These are phyloP conservation scores for Trissoscelio sp. DNA, from an alignment of 2,888 invertebrate species.

Conservation along the genomic window DNA sequence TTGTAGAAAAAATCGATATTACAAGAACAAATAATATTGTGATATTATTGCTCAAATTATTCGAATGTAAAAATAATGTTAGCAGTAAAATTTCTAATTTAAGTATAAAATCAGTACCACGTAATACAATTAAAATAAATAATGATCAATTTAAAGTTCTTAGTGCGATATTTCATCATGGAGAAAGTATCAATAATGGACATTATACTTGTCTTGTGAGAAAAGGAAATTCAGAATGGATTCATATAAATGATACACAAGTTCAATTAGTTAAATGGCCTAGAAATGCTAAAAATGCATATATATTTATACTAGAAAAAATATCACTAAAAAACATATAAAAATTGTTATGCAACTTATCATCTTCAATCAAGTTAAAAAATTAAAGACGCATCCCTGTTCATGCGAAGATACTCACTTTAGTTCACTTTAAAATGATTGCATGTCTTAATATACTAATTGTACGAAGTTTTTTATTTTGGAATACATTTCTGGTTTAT, in stretches of 20 bases:
- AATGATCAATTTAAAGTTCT: background rate
- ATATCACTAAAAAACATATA: no score
- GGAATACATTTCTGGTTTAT: no score
- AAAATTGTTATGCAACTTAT: no score
- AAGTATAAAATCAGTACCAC: background rate
- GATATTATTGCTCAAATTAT: constrained; percentile 22
- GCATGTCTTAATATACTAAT: no score
- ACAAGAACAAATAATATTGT: constrained; percentile 1
- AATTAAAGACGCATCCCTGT: no score
- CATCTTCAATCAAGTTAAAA: no score
- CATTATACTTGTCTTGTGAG: background rate
- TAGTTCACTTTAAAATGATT: no score
- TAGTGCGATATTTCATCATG: background rate
- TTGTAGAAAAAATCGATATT: constrained; percentile 4
- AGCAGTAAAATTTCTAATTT: constrained; percentile 1
- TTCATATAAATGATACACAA: background rate
- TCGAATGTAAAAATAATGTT: constrained; percentile 1
- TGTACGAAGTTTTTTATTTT: no score
- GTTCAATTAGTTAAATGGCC: background rate
- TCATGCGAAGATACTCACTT: no score
- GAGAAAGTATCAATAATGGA: background rate
- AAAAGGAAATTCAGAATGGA: background rate
- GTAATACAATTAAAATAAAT: background rate
- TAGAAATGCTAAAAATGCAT: constrained; percentile 9
- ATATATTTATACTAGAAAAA: constrained; percentile 16